Evolutionary conservation across 2,888 invertebrate genomes (phyloP), one percentile per base, ranked within the genome.

Genomic region (Rhaphigaster nebulosa): DNA sequence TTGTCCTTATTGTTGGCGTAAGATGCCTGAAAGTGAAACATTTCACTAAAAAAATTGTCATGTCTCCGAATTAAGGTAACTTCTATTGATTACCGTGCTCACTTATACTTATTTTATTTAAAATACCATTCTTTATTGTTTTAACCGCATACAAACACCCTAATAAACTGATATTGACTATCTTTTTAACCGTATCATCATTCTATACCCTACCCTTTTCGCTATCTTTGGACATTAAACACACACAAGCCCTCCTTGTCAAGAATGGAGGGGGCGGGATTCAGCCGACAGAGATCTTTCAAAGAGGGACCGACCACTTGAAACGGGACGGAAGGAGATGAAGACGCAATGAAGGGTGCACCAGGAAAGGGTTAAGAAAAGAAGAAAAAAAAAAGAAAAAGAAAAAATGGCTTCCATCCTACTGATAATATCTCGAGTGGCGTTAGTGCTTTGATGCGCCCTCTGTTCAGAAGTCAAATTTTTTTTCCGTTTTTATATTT

Each of bases 291-390:
- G 65, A 65, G 88, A 60, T 41, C 56, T 41, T 54, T 56, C 84
- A 84, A 84, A 84, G 84, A 15, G 45, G 56, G 18, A 26, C 41
- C 41, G 60, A 13, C 88, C 88, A 88, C 88, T 88, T 88, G 88
- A 88, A 88, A 88, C 45, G 45, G 65, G 60, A 65, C 88, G 54
- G 65, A 54, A 56, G 88, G 88, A 41, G 88, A 88, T 88, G 88
- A 88, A 88, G 88, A 88, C 65, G 56, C 60, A 56, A 88, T 88
- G 88, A 88, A 60, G 88, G 88, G 88, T 45, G n/a, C 84, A 50
- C 45, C 45, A 84, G 84, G 84, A 84, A 84, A 41, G 45, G 45
- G 84, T 50, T 84, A 45, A 84, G 45, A 84, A 50, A 84, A 84
- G 45, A 45, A 84, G 38, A 70, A 38, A 76, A 76, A 8, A 38